Base-by-base conservation (phyloP, 2,888 invertebrate genomes). In the Peribatodes rhomboidaria region DNA sequence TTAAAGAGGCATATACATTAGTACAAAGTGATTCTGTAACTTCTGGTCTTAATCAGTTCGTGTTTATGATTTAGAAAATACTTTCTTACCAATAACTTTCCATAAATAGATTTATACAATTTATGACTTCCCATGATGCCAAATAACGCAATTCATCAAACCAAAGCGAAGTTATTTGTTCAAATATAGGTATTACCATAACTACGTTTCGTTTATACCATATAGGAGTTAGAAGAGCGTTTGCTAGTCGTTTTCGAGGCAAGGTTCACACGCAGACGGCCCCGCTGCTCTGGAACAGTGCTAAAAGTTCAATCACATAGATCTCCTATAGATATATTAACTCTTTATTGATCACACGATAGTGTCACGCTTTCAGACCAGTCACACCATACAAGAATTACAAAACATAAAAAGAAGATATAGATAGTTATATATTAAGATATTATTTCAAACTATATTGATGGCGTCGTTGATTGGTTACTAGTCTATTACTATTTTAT, bases 181-280 rank as follows among this genome's bases (percentile, higher is more conserved):
- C 63, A 62, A 68, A 69, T 70, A 71, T 68, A 67, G 69, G 71
- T 69, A 65, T 64, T 70, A 61, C 44, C 42, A 62, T 65, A 67
- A 72, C 73, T 46, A 72, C 70, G 69, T 61, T 63, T 61, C 65
- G 56, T 69, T 70, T 68, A 68, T 65, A 60, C 68, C 67, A 55
- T 69, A 68, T 64, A 69, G 52, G 54, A 67, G 60, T 58, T 62
- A 61, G 65, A 65, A 71, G 71, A 71, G 65, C 67, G 39, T 70
- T 65, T 50, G 44, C 39, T 14, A 65, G 52, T 50, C 55, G 50
- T 55, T 56, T 60, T 52, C 59, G 52, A 55, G 44, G 44, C 37
- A 55, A 76, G 75, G 84, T 85, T 86, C 86, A 84, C 86, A 86
- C 83, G 84, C 81, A 78, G 74, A 61, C 77, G 78, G 77, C 75